A percentile compares a stretch with the other conserved stretches of the same genome.
Evolutionary conservation across 2,113 vertebrate genomes (phyloP).

Genomic region (Nycticebus coucang): DNA sequence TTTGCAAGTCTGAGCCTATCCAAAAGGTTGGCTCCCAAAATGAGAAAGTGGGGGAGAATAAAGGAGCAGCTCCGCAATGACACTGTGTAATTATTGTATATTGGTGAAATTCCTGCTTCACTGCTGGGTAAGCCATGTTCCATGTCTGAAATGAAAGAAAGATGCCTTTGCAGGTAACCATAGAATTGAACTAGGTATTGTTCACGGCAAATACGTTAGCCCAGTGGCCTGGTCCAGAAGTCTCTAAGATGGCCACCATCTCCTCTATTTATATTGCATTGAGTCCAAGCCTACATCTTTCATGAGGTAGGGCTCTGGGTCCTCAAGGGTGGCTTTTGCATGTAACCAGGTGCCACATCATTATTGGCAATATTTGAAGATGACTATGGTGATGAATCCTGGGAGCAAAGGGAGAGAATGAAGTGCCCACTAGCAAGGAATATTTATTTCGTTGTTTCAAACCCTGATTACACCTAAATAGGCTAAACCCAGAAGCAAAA

Average conservation of each 20-base stretch:
- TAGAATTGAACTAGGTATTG: not conserved
- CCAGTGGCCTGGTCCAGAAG: not conserved
- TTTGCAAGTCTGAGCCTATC: constrained; percentile 33
- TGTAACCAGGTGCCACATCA: not conserved
- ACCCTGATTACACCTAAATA: not conserved
- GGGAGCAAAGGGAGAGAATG: not conserved
- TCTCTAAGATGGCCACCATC: not conserved
- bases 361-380: not conserved
- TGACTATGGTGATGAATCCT: not conserved
- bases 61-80: not conserved
- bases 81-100: constrained; percentile 36
- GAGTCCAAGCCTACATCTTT: not conserved
- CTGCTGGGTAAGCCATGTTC: not conserved
- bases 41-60: not conserved
- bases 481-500: not conserved
- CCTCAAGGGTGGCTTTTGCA: not conserved
- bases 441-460: not conserved
- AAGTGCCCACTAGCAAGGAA: not conserved
- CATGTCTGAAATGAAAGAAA: constrained; percentile 7
- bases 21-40: not conserved
- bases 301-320: not conserved
- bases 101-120: not conserved
- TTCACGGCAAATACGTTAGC: not conserved
- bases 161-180: not conserved
- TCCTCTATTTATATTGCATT: not conserved